Percentiles rank a stretch among this genome's conserved stretches.
Evolutionary conservation across 2,888 invertebrate genomes (phyloP).

Genomic region (Yponomeuta malinellus): DNA sequence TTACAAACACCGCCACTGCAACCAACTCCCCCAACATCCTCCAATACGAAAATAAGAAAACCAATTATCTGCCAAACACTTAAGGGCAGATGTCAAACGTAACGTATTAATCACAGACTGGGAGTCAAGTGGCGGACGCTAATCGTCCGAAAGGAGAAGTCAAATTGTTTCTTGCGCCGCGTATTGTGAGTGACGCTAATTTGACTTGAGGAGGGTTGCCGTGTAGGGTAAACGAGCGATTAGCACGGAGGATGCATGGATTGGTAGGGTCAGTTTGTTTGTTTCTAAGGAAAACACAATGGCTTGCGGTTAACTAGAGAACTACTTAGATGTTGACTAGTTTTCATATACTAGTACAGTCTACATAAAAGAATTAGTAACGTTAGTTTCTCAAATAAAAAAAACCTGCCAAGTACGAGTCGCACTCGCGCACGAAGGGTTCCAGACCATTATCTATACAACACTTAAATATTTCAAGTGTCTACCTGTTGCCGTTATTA

Average conservation of each 20-base stretch:
- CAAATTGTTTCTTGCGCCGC: background rate
- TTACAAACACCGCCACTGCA: background rate
- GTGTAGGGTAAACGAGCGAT: conserved; percentile 22
- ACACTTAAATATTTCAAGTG: too few relatives aligned
- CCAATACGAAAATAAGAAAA: background rate
- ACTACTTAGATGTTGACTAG: too few relatives aligned
- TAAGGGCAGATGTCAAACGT: conserved; percentile 11
- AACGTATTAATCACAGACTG: conserved; percentile 12
- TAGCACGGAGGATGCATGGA: background rate
- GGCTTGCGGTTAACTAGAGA: too few relatives aligned
- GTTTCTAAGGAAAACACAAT: too few relatives aligned
- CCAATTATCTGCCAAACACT: conserved; percentile 1
- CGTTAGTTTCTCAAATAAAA: too few relatives aligned
- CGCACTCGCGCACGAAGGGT: too few relatives aligned
- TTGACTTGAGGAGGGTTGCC: conserved; percentile 13
- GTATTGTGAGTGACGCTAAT: conserved; percentile 7
- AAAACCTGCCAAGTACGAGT: too few relatives aligned
- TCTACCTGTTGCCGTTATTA: too few relatives aligned
- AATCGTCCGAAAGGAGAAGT: conserved; percentile 5
- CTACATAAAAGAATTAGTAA: too few relatives aligned
- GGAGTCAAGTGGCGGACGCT: background rate
- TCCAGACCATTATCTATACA: too few relatives aligned
- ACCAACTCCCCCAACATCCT: background rate
- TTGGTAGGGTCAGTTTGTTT: background rate
- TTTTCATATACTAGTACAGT: too few relatives aligned